Base-by-base conservation (phyloP, 2,888 invertebrate genomes). In the Odontocerum albicorne region DNA sequence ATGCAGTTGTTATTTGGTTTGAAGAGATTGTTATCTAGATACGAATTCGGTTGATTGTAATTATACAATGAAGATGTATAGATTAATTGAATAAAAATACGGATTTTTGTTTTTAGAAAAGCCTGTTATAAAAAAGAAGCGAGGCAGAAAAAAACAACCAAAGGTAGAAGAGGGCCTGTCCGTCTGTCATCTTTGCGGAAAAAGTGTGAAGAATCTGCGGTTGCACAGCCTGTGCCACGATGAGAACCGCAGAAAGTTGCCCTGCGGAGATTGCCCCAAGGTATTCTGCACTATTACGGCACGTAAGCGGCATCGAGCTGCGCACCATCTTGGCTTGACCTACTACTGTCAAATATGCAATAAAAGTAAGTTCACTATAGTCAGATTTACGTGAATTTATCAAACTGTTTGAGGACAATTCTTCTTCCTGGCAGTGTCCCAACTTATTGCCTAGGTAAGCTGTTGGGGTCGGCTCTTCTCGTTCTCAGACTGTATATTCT, bases 341-440 rank as follows among this genome's bases (percentile, higher is more conserved):
- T 60, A 69, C n/a, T 64, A 66, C 42, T 77, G 77, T 63, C 63
- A 67, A 15, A 64, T 72, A 40, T 77, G 77, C 65, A 65, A 69
- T 51, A 77, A 75, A 67, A 65, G 77, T 77, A 62, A 64, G 67
- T 49, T 15, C 3, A n/a, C n/a, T n/a, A n/a, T n/a, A n/a, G n/a
- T n/a, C n/a, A n/a, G n/a, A n/a, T n/a, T n/a, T n/a, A n/a, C n/a
- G n/a, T n/a, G n/a, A n/a, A 31, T 17, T 46, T 4, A 40, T 17
- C 10, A 7, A 27, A 27, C 27, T 7, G 6, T 27, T 27, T 27
- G 27, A n/a, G n/a, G n/a, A n/a, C n/a, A n/a, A n/a, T 36, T 36
- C 8, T 12, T 36, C 27, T 10, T 27, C n/a, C n/a, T n/a, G n/a
- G n/a, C n/a, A n/a, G n/a, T n/a, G n/a, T n/a, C n/a, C n/a, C n/a